These are phyloP conservation scores for Polymixis flavicincta DNA, from an alignment of 2,888 invertebrate species.

Conservation along the genomic window DNA sequence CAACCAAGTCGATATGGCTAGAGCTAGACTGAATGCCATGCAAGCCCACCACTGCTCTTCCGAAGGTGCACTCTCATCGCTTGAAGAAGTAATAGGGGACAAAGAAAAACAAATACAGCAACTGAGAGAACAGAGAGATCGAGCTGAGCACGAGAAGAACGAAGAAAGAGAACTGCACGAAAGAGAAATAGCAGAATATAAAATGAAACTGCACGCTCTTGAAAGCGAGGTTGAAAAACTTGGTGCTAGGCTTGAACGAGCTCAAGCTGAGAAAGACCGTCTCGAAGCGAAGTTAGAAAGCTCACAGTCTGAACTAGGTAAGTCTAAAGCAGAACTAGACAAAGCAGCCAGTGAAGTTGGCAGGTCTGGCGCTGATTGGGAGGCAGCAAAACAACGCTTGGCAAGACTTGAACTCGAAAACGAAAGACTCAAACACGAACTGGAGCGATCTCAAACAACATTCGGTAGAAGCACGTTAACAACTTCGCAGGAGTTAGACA, in stretches of 20 bases:
- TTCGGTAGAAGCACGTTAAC: constrained; percentile 95
- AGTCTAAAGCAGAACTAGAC: constrained; percentile 98
- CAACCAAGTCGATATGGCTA: constrained; percentile 98
- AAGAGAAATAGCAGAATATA: constrained; percentile 98
- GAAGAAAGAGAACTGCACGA: constrained; percentile 98
- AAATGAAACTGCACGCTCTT: constrained; percentile 97
- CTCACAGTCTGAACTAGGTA: constrained; percentile 97
- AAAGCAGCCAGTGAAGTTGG: constrained; percentile 97
- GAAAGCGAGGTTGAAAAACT: constrained; percentile 98
- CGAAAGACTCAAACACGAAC: constrained; percentile 96
- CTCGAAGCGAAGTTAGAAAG: constrained; percentile 97
- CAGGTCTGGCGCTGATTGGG: constrained; percentile 97
- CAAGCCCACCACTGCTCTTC: constrained; percentile 98
- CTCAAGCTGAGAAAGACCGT: constrained; percentile 97
- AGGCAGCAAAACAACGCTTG: constrained; percentile 95
- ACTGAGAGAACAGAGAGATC: constrained; percentile 97
- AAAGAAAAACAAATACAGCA: constrained; percentile 99
- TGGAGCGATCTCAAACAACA: constrained; percentile 95
- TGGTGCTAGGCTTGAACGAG: constrained; percentile 96
- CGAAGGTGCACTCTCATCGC: constrained; percentile 97
- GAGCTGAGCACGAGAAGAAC: constrained; percentile 98
- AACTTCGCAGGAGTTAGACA: constrained; percentile 95
- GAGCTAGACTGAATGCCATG: constrained; percentile 97
- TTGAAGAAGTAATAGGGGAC: constrained; percentile 98
- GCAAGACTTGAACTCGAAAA: constrained; percentile 97